Evolutionary conservation across 2,797 vertebrate species (phyloP).

Genomic region (Dromococcyx pavoninus): DNA sequence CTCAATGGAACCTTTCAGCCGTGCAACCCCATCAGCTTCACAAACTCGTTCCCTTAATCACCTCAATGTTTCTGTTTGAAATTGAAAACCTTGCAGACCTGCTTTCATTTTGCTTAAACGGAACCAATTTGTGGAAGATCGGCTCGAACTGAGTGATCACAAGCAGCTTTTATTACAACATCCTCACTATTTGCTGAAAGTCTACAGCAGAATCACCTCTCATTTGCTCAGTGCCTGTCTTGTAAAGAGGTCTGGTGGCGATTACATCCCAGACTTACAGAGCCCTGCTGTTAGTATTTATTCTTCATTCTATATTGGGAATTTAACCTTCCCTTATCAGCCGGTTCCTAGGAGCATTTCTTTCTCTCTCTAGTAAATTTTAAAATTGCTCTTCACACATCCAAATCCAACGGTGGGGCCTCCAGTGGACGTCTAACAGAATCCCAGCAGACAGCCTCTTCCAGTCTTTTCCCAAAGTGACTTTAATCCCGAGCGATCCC

Average conservation of each 20-base stretch:
- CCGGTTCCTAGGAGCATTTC: neutral
- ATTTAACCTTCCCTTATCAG: slow-evolving; percentile 28
- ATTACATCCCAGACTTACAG: neutral
- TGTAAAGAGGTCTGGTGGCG: neutral
- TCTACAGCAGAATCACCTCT: slow-evolving; percentile 8
- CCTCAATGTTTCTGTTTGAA: neutral
- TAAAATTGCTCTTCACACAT: slow-evolving; percentile 21
- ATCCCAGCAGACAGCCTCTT: slow-evolving; percentile 41
- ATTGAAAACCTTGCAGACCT: neutral
- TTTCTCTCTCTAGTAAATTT: neutral
- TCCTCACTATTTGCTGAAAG: neutral
- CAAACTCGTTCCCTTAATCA: neutral
- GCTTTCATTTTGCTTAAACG: slow-evolving; percentile 21
- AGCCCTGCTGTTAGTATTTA: slow-evolving; percentile 7
- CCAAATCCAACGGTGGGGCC: neutral
- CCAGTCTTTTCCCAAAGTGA: slow-evolving; percentile 31
- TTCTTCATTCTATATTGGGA: neutral
- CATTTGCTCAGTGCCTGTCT: neutral
- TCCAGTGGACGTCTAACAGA: neutral
- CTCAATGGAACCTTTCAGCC: neutral
- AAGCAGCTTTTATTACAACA: slow-evolving; percentile 12
- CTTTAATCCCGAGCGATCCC: neutral
- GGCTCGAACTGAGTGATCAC: slow-evolving; percentile 17
- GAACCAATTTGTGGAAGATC: neutral
- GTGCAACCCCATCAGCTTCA: neutral